A percentile compares a stretch with the other conserved stretches of the same genome.
Conservation (phyloP, 1,140 invertebrate genomes). For the Gryon sp. region DNA sequence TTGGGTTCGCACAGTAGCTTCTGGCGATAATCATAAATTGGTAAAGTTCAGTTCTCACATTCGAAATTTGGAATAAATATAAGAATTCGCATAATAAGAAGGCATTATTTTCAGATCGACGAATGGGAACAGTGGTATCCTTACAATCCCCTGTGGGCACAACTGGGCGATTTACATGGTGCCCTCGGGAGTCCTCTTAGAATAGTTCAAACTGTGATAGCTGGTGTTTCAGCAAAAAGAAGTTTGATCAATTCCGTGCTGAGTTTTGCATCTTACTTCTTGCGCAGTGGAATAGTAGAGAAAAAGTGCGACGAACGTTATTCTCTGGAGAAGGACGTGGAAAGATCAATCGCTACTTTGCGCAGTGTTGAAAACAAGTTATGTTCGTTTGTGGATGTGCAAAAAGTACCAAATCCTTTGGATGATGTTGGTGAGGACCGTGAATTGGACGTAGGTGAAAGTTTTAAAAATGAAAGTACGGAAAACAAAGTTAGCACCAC, state of each 20-base stretch:
- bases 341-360: slow-evolving; percentile 67
- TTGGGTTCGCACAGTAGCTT: slow-evolving; percentile 89
- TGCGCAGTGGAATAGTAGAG: slow-evolving; percentile 78
- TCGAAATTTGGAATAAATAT: too few species aligned
- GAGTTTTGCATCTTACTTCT: slow-evolving; percentile 89
- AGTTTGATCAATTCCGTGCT: slow-evolving; percentile 84
- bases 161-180: slow-evolving; percentile 90
- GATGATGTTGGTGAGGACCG: neutral
- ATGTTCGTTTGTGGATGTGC: slow-evolving; percentile 43
- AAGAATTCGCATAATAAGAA: too few species aligned
- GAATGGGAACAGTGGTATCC: slow-evolving; percentile 75
- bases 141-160: slow-evolving; percentile 92
- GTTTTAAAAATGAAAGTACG: slow-evolving; percentile 45
- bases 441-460: slow-evolving; percentile 21
- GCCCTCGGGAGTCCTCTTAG: slow-evolving; percentile 88
- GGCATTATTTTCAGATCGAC: slow-evolving; percentile 77
- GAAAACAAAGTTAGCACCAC: slow-evolving; percentile 28
- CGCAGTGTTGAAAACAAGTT: slow-evolving; percentile 63
- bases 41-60: too few species aligned
- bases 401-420: slow-evolving; percentile 47
- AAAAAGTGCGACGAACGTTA: slow-evolving; percentile 68
- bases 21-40: slow-evolving; percentile 67
- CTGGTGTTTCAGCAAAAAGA: slow-evolving; percentile 84
- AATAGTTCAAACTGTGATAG: slow-evolving; percentile 88
- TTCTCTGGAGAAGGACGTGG: slow-evolving; percentile 66